Conservation (phyloP, 2,797 vertebrate genomes). For the Mallotus villosus region DNA sequence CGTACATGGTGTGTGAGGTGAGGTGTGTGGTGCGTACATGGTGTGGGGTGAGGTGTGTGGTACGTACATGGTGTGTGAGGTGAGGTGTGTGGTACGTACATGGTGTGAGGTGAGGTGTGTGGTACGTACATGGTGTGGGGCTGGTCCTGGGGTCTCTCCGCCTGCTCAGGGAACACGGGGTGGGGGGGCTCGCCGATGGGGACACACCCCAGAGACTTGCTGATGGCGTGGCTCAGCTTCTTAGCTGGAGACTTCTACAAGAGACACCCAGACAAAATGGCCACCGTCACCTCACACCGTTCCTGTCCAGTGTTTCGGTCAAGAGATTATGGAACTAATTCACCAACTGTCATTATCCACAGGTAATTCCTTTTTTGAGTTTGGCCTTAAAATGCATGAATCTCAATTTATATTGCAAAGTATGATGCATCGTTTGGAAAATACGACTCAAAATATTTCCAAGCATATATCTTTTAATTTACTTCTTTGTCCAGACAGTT, state of each 20-base stretch:
- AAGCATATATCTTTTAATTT: neutral
- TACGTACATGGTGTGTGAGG: too few species aligned
- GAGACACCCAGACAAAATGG: constrained; percentile 41
- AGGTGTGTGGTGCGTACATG: too few species aligned
- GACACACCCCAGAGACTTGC: constrained; percentile 93
- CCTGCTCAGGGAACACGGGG: constrained; percentile 92
- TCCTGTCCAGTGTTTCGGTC: neutral
- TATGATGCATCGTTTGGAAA: neutral
- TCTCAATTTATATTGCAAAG: neutral
- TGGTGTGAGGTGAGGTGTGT: neutral
- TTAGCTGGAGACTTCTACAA: constrained; percentile 96
- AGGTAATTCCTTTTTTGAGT: neutral
- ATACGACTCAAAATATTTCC: neutral
- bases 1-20: too few species aligned
- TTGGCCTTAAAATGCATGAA: neutral
- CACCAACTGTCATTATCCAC: neutral
- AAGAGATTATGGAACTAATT: neutral
- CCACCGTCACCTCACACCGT: neutral
- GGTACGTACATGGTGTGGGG: constrained; percentile 91
- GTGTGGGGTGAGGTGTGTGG: too few species aligned
- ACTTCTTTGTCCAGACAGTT: neutral
- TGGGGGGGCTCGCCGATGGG: constrained; percentile 91
- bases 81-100: too few species aligned
- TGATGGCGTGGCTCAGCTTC: constrained; percentile 98
- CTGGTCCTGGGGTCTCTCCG: constrained; percentile 91